Percentiles rank a stretch among this genome's conserved stretches.
Conservation (phyloP, 1,140 invertebrate genomes). For the Stegodyphus mimosarum region DNA sequence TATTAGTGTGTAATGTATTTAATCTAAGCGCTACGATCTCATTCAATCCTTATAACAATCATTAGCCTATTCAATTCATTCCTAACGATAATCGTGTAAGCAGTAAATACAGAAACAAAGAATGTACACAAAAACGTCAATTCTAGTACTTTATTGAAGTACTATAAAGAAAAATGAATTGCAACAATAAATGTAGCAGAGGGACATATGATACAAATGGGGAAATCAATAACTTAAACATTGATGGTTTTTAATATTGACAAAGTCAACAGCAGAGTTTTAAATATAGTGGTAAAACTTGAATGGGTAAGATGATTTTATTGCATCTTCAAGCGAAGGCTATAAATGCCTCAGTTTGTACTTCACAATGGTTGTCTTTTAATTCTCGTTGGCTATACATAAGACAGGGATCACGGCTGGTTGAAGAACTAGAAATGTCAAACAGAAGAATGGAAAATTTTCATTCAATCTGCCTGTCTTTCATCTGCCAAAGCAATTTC, state of each 20-base stretch:
- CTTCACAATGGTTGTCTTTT: background rate
- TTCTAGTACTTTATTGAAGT: constrained; percentile 37
- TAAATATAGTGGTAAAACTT: constrained; percentile 1
- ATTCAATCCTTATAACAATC: background rate
- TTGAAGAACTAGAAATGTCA: no score
- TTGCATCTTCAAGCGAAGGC: constrained; percentile 26
- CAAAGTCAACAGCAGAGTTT: background rate
- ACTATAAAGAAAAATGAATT: constrained; percentile 31
- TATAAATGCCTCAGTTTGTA: constrained; percentile 29
- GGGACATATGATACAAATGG: constrained; percentile 22
- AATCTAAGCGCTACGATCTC: no score
- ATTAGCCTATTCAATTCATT: background rate
- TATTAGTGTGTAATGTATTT: no score
- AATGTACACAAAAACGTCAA: background rate
- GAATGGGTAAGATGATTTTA: constrained; percentile 15
- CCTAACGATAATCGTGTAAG: background rate
- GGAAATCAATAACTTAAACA: constrained; percentile 32
- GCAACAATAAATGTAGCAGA: constrained; percentile 21
- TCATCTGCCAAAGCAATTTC: no score
- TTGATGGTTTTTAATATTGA: background rate
- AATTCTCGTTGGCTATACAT: background rate
- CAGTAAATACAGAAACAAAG: background rate
- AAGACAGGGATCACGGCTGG: no score
- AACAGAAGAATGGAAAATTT: no score
- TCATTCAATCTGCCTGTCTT: no score